phyloP scores from a whole-genome alignment of 2,797 vertebrate genomes.

The Mus spretus region DNA sequence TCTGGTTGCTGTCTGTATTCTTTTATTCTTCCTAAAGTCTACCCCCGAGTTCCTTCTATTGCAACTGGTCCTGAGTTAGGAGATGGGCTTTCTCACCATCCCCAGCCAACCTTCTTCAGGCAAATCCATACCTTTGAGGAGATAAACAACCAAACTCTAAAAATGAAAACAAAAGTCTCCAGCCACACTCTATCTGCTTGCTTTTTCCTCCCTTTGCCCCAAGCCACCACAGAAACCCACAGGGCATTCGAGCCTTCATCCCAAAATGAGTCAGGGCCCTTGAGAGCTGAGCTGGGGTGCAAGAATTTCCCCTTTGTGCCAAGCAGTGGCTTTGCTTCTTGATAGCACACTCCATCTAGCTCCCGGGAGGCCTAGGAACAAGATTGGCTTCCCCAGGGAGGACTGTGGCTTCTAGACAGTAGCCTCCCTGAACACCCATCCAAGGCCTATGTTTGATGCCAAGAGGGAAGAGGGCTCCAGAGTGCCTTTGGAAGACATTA shows the following conservation, averaged over 20 bases:
- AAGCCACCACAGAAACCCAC: conserved; percentile 78
- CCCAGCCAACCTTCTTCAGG: not conserved
- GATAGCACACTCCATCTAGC: not conserved
- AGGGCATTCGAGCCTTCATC: conserved; percentile 80
- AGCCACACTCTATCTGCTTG: not conserved
- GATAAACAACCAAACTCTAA: conserved; percentile 32
- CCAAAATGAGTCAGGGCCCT: conserved; percentile 82
- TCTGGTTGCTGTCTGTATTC: too few species aligned
- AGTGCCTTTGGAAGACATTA: not conserved
- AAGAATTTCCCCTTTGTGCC: conserved; percentile 76
- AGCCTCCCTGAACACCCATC: not conserved
- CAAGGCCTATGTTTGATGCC: not conserved
- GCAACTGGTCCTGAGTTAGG: not conserved
- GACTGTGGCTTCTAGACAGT: not conserved
- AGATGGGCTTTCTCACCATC: not conserved
- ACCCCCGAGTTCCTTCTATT: not conserved
- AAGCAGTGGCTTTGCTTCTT: conserved; percentile 24
- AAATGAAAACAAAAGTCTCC: conserved; percentile 80
- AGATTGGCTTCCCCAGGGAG: not conserved
- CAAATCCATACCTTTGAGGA: not conserved
- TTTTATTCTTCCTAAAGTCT: not conserved
- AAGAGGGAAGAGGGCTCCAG: not conserved
- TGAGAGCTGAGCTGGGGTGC: conserved; percentile 55
- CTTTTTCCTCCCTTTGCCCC: conserved; percentile 18
- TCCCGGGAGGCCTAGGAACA: not conserved